These are phyloP conservation scores for Catharus minimus DNA, from an alignment of 2,113 vertebrate species.

Conservation along the genomic window DNA sequence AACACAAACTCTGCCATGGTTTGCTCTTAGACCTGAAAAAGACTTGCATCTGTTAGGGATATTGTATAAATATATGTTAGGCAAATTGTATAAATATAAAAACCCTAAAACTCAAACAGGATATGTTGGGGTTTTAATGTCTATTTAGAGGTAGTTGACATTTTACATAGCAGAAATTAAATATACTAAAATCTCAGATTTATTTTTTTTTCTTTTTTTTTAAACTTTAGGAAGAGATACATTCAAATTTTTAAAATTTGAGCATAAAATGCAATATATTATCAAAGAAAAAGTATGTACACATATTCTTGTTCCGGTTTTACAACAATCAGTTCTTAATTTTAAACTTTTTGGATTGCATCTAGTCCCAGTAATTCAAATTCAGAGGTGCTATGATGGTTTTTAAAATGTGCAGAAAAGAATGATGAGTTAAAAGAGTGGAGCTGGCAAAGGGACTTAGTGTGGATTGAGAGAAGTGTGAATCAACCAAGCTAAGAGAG, in stretches of 20 bases:
- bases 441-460: not conserved
- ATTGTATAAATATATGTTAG: slow-evolving; percentile 25
- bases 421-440: not conserved
- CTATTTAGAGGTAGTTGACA: not conserved
- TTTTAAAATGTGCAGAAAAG: not conserved
- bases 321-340: not conserved
- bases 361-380: not conserved
- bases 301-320: not conserved
- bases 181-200: not conserved
- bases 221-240: not conserved
- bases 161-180: not conserved
- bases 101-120: not conserved
- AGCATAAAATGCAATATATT: not conserved
- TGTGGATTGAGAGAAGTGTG: no score
- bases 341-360: not conserved
- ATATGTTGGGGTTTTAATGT: not conserved
- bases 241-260: not conserved
- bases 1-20: not conserved
- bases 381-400: not conserved
- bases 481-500: not conserved
- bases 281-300: not conserved
- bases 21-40: slow-evolving; percentile 20
- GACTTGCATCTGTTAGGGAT: not conserved
- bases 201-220: not conserved
- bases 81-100: slow-evolving; percentile 35